Conservation (phyloP, 2,797 vertebrate species). For the Caiman crocodilus region DNA sequence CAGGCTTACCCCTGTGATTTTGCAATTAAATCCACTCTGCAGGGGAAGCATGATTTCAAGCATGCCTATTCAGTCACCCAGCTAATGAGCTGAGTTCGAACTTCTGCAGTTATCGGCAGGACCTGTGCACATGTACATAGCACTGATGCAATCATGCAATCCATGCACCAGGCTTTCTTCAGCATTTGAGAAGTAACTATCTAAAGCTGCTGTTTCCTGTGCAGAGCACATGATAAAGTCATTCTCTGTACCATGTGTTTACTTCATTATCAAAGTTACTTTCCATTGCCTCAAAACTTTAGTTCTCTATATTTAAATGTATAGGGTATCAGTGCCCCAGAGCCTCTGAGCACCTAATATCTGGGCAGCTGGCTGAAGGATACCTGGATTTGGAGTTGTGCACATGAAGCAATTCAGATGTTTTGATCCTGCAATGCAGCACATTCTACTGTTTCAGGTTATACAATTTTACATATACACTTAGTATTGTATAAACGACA, state of each 20-base stretch:
- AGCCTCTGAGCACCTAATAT: slow-evolving; percentile 37
- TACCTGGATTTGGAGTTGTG: background rate
- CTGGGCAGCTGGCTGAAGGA: slow-evolving; percentile 47
- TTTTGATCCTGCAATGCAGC: background rate
- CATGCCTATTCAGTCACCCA: background rate
- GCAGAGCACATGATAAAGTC: background rate
- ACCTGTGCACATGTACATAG: background rate
- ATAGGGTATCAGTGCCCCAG: slow-evolving; percentile 28
- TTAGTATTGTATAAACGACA: background rate
- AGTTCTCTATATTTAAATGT: slow-evolving; percentile 42
- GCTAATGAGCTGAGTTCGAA: background rate
- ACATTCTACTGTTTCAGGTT: slow-evolving; percentile 5
- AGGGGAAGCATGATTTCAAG: background rate
- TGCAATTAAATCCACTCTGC: background rate
- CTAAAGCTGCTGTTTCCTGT: slow-evolving; percentile 48
- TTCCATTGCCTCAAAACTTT: slow-evolving; percentile 46
- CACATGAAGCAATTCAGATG: background rate
- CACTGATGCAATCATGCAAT: background rate
- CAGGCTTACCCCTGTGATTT: accelerated
- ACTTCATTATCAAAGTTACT: slow-evolving; percentile 52
- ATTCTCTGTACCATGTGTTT: slow-evolving; percentile 61
- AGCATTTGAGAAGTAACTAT: background rate
- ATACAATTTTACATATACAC: background rate
- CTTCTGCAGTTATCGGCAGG: background rate
- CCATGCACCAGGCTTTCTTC: background rate